These are phyloP conservation scores for Menidia beryllina DNA, from an alignment of 2,113 vertebrate genomes.

Conservation along the genomic window DNA sequence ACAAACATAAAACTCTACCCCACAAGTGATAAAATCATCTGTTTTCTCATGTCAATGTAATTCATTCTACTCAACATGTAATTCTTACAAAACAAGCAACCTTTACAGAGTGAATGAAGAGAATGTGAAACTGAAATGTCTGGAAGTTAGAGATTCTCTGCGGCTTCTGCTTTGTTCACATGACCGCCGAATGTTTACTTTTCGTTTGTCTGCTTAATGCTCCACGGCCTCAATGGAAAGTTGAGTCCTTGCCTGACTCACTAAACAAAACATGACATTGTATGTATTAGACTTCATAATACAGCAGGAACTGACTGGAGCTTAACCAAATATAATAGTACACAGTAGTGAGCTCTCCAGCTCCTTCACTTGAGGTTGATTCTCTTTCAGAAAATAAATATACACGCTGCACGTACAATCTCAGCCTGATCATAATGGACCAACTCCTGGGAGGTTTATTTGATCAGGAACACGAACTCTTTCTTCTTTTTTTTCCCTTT, in stretches of 20 bases:
- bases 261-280: conserved; percentile 72
- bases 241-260: conserved; percentile 65
- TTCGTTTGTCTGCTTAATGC: conserved; percentile 63
- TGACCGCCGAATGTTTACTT: conserved; percentile 68
- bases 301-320: conserved; percentile 48
- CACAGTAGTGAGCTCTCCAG: conserved; percentile 59
- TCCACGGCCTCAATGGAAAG: conserved; percentile 67
- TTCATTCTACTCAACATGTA: too few species aligned
- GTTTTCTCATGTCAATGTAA: too few species aligned
- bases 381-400: conserved; percentile 50
- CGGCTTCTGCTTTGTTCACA: conserved; percentile 62
- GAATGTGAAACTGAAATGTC: conserved; percentile 37
- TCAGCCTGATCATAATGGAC: conserved; percentile 19
- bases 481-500: conserved; percentile 17
- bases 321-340: conserved; percentile 65
- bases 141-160: conserved; percentile 64
- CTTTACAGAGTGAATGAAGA: not conserved
- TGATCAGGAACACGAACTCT: conserved; percentile 34
- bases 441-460: conserved; percentile 34
- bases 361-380: conserved; percentile 31
- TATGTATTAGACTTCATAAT: conserved; percentile 67
- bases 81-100: not conserved
- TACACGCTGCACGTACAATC: conserved; percentile 2
- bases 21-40: too few species aligned
- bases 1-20: too few species aligned